These are phyloP conservation scores for Holcopasites calliopsidis DNA, from an alignment of 1,140 invertebrate genomes.

Conservation along the genomic window DNA sequence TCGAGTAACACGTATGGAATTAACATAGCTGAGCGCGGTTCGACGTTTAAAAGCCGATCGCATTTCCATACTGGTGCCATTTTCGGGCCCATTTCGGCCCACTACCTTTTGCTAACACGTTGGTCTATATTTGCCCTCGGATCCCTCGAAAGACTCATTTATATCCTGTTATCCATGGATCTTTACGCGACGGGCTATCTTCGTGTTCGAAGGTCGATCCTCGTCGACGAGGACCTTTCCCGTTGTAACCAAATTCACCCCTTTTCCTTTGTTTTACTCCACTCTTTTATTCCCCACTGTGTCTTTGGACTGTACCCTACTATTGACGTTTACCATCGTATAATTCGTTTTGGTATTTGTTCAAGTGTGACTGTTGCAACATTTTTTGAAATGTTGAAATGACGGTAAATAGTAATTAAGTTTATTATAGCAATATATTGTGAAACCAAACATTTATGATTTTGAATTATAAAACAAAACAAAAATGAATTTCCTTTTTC, in stretches of 20 bases:
- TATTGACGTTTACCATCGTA: not conserved
- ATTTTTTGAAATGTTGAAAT: too few species aligned
- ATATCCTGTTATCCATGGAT: slow-evolving; percentile 63
- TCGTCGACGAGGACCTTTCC: slow-evolving; percentile 8
- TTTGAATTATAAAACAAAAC: too few species aligned
- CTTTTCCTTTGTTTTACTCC: not conserved
- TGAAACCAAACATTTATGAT: too few species aligned
- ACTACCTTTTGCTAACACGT: slow-evolving; percentile 60
- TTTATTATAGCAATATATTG: too few species aligned
- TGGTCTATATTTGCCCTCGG: slow-evolving; percentile 72
- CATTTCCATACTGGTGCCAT: slow-evolving; percentile 77
- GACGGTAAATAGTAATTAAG: too few species aligned
- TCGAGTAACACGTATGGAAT: slow-evolving; percentile 75
- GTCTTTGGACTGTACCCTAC: not conserved
- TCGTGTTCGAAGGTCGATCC: slow-evolving; percentile 35
- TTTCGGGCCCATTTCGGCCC: slow-evolving; percentile 70
- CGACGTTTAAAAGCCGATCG: slow-evolving; percentile 73
- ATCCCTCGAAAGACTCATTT: slow-evolving; percentile 58
- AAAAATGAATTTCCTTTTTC: too few species aligned
- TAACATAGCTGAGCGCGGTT: slow-evolving; percentile 74
- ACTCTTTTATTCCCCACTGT: not conserved
- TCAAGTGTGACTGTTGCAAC: too few species aligned
- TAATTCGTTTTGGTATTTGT: not conserved
- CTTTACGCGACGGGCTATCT: slow-evolving; percentile 48
- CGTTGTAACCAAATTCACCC: not conserved